Percentiles rank a stretch among this genome's conserved stretches.
Conservation (phyloP, 2,888 invertebrate genomes). For the Bembecia ichneumoniformis region DNA sequence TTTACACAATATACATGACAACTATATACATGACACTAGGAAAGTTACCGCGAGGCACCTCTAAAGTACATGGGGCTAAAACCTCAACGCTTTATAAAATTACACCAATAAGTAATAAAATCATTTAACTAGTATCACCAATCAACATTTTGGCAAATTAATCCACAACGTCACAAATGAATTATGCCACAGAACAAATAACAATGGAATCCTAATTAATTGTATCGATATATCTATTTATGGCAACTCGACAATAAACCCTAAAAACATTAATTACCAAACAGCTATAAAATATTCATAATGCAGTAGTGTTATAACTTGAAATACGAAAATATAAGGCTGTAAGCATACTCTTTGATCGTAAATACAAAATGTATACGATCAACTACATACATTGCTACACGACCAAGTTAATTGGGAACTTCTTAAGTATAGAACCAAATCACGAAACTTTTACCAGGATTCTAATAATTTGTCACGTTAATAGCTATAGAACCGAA, state of each 20-base stretch:
- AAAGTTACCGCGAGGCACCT: slow-evolving; percentile 31
- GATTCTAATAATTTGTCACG: no score
- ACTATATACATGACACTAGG: slow-evolving; percentile 32
- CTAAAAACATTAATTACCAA: slow-evolving; percentile 17
- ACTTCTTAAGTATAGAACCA: no score
- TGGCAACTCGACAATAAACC: slow-evolving; percentile 34
- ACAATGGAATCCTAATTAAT: slow-evolving; percentile 26
- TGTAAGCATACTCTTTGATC: slow-evolving; percentile 11
- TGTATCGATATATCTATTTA: slow-evolving; percentile 28
- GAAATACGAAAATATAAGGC: slow-evolving; percentile 16
- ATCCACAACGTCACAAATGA: slow-evolving; percentile 45
- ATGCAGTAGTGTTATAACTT: slow-evolving; percentile 14
- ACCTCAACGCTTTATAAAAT: slow-evolving; percentile 21
- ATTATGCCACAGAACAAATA: slow-evolving; percentile 25
- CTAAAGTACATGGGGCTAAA: slow-evolving; percentile 39
- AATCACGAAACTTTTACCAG: no score
- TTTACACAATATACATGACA: slow-evolving; percentile 37
- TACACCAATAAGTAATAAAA: slow-evolving; percentile 35
- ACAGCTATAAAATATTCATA: slow-evolving; percentile 8
- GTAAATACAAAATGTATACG: no score
- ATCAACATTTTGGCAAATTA: slow-evolving; percentile 41
- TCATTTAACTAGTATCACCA: slow-evolving; percentile 58
- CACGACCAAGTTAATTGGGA: no score
- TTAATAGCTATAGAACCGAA: no score
- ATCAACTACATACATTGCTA: no score